Percentiles rank a stretch among this genome's conserved stretches.
Evolutionary conservation across 2,888 invertebrate genomes (phyloP).

Genomic region (Aricia artaxerxes): DNA sequence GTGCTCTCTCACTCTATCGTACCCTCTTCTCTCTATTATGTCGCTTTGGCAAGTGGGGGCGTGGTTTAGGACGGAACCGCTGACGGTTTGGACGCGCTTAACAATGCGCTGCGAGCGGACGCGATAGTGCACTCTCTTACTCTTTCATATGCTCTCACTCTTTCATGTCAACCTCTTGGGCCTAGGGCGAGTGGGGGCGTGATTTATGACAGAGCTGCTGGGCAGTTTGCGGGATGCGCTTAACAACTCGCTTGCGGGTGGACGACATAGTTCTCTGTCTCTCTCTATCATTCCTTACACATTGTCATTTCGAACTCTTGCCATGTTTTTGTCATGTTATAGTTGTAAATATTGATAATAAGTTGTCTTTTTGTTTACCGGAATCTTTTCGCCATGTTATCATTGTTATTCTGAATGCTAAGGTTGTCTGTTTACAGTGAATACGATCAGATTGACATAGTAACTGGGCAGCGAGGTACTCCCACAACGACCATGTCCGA

Average conservation of each 20-base stretch:
- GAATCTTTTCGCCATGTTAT: neutral
- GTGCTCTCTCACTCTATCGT: conserved; percentile 37
- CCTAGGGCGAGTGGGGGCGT: too few species aligned
- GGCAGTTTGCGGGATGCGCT: too few species aligned
- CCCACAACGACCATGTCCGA: conserved; percentile 52
- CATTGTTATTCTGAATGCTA: neutral
- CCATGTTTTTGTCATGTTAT: too few species aligned
- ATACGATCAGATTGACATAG: conserved; percentile 71
- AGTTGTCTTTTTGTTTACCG: too few species aligned
- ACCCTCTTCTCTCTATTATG: too few species aligned
- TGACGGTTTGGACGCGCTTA: conserved; percentile 88
- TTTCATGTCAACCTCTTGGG: neutral
- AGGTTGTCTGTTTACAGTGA: conserved; percentile 49
- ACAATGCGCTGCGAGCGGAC: conserved; percentile 69
- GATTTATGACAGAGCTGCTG: too few species aligned
- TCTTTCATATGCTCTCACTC: too few species aligned
- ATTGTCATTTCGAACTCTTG: neutral
- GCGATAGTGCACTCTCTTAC: too few species aligned
- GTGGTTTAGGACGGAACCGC: too few species aligned
- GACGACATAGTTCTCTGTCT: neutral
- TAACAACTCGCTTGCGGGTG: neutral
- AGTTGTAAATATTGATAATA: too few species aligned
- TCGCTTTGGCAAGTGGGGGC: too few species aligned
- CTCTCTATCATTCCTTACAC: neutral
- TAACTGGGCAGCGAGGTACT: conserved; percentile 61